These are phyloP conservation scores for Procavia capensis DNA, from an alignment of 2,113 vertebrate genomes.

Conservation along the genomic window DNA sequence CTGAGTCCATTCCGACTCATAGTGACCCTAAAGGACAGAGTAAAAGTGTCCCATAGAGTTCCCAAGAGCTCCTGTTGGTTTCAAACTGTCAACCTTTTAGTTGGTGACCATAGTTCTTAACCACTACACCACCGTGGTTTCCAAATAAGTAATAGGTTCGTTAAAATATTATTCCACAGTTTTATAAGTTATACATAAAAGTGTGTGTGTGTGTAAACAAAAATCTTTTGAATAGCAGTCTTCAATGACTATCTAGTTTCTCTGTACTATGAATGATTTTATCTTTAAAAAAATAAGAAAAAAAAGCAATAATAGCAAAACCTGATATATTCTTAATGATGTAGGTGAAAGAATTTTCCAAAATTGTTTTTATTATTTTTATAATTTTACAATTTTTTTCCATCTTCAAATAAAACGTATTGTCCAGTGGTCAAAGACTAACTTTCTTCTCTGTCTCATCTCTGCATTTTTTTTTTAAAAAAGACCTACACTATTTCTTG, in stretches of 20 bases:
- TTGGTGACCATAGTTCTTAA: too few species aligned
- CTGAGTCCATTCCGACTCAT: too few species aligned
- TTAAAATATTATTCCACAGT: slow-evolving; percentile 34
- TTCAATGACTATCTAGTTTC: not conserved
- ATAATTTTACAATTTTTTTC: not conserved
- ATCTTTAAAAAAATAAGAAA: not conserved
- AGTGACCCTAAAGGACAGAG: too few species aligned
- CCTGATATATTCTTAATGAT: not conserved
- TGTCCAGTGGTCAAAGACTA: not conserved
- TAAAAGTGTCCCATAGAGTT: too few species aligned
- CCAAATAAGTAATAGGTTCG: not conserved
- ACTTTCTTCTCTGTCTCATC: not conserved
- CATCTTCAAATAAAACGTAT: not conserved
- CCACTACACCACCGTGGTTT: too few species aligned
- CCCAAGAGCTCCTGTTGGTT: too few species aligned
- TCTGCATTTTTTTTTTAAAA: not conserved
- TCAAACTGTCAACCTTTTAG: too few species aligned
- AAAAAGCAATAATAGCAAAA: not conserved
- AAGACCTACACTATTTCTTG: not conserved
- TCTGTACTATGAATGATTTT: not conserved
- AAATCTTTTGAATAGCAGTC: not conserved
- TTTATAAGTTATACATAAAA: not conserved
- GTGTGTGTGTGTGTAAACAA: not conserved
- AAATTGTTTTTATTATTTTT: not conserved
- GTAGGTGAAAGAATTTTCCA: not conserved